A percentile compares a stretch with the other conserved stretches of the same genome.
These are phyloP conservation scores for Mamestra brassicae DNA, from an alignment of 2,888 invertebrate species.

Conservation along the genomic window DNA sequence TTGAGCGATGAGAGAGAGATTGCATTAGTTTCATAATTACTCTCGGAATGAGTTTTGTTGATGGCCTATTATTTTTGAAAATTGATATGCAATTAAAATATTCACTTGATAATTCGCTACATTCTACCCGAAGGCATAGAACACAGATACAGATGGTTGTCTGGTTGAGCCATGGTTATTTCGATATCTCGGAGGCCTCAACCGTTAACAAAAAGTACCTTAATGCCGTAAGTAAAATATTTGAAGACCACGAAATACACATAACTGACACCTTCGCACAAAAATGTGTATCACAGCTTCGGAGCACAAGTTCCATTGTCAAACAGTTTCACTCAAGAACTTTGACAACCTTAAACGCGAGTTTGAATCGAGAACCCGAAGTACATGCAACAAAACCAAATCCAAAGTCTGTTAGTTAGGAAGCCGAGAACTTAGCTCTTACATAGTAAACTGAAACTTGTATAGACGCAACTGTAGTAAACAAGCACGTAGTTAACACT, in stretches of 20 bases:
- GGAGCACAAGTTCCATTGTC: not conserved
- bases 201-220: no score
- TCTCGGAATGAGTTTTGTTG: no score
- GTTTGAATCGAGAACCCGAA: constrained; percentile 64
- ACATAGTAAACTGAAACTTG: constrained; percentile 62
- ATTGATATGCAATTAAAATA: no score
- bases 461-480: constrained; percentile 66
- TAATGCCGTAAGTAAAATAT: no score
- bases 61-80: no score
- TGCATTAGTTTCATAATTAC: no score
- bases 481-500: constrained; percentile 73
- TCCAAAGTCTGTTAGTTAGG: constrained; percentile 75
- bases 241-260: no score
- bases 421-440: constrained; percentile 71
- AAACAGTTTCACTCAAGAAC: constrained; percentile 16
- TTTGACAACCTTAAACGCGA: constrained; percentile 21
- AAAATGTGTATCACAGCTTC: not conserved
- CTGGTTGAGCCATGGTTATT: no score
- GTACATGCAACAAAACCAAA: constrained; percentile 72
- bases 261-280: not conserved
- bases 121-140: no score
- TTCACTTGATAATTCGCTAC: no score
- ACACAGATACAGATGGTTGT: no score
- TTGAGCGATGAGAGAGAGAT: not conserved
- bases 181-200: no score